Base-by-base conservation (phyloP, 2,797 vertebrate species). In the Pygocentrus nattereri region DNA sequence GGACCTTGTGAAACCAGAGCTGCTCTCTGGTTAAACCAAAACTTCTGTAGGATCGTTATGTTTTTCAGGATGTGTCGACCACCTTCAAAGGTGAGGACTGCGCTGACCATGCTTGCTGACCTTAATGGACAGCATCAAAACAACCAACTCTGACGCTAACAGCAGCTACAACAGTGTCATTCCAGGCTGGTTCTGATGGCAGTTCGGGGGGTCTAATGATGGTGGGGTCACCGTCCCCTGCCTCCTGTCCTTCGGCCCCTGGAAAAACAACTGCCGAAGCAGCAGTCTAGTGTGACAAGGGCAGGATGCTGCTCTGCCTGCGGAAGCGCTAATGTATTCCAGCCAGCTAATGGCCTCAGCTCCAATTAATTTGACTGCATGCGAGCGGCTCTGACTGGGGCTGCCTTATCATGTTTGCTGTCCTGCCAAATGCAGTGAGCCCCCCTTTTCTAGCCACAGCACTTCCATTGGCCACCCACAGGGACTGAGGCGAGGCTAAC, bases 301-400 rank as follows among this genome's bases (percentile, higher is more conserved):
- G 93, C 93, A 94, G 92, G 91, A 91, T 92, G 91, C 93, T 93
- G 90, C 91, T 93, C 92, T 90, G 90, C 92, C 74, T 92, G 93
- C 90, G 93, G 92, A 93, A 93, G 91, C 92, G 93, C 92, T 94
- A 95, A 95, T 94, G 92, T 92, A 92, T 95, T 95, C 93, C 91
- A 90, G 93, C 91, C 86, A 89, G 92, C 94, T 95, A 95, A 95
- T 93, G 93, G 93, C 92, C 91, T 92, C 90, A 90, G 92, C 92
- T 94, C 92, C 93, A 95, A 94, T 96, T 94, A 93, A 95, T 94
- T 93, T 94, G 93, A 94, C 94, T 95, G 93, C 94, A 92, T 89
- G 92, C 91, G 90, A 91, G 91, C 84, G 90, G 89, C 91, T 52
- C 61, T 59, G 85, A 81, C 91, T 90, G 88, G 86, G 88, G 90